phyloP scores from a whole-genome alignment of 2,113 vertebrate genomes.

The Scomber scombrus region DNA sequence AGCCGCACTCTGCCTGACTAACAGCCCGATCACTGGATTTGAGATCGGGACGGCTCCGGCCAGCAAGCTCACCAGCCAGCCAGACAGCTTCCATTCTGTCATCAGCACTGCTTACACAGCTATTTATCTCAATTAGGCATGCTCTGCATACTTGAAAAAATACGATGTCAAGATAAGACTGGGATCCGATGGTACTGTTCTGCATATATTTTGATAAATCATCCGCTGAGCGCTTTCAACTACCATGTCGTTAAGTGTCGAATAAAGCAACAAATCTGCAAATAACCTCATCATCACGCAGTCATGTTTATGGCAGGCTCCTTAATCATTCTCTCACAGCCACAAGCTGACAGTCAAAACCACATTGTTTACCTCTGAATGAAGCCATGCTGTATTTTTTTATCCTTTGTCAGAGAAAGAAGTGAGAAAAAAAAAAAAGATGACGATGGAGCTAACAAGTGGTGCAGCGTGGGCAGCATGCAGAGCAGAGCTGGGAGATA shows the following conservation, averaged over 20 bases:
- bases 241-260: constrained; percentile 35
- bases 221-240: constrained; percentile 20
- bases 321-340: constrained; percentile 49
- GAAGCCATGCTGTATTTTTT: constrained; percentile 33
- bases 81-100: constrained; percentile 47
- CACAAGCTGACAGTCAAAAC: constrained; percentile 46
- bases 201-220: constrained; percentile 52
- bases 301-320: constrained; percentile 39
- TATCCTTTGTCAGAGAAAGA: constrained; percentile 25
- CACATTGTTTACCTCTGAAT: constrained; percentile 42
- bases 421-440: not conserved
- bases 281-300: constrained; percentile 65
- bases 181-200: constrained; percentile 28
- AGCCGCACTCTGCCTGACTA: constrained; percentile 39
- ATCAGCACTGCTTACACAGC: constrained; percentile 39
- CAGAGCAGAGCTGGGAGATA: constrained; percentile 62
- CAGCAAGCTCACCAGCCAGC: constrained; percentile 30
- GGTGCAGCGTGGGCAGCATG: constrained; percentile 59
- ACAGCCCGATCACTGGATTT: constrained; percentile 45
- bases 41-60: constrained; percentile 22
- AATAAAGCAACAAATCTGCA: constrained; percentile 60
- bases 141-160: constrained; percentile 60
- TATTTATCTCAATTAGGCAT: constrained; percentile 73
- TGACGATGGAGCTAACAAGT: constrained; percentile 48
- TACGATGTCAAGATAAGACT: constrained; percentile 54